Base-by-base conservation (phyloP, 2,797 vertebrate species). In the Champsocephalus gunnari region DNA sequence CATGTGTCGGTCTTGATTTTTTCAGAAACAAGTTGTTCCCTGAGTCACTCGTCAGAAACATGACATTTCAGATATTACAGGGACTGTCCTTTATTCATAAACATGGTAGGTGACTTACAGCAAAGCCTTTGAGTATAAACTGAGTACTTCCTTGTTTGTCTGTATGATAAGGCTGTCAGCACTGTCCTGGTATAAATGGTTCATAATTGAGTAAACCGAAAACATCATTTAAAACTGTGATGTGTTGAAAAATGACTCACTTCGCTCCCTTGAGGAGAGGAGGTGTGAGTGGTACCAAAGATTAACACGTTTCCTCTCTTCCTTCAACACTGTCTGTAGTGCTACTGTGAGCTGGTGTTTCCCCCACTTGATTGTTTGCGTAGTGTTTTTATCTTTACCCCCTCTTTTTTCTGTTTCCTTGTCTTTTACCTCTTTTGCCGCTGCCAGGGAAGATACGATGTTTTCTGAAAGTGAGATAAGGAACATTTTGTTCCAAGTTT, bases 61-160 rank as follows among this genome's bases (percentile, higher is more conserved):
- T 98, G 92, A 96, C 94, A 95, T 97, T 96, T 95, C 96, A 97
- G 80, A 97, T 97, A 94, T 69, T 98, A 80, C 96, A 98, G 92
- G 96, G 97, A 60, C 91, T 97, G 85, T 97, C 95, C 62, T 98
- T 97, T 93, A 97, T 97, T 93, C 97, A 97, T 89, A 96, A 96
- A 85, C 95, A 97, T n/a, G 97, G 96, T 96, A 95, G 88, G 95
- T 96, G 87, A 64, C 17, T 66, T 54, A 16, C 38, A 73, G 67
- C 45, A 28, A 48, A 24, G 49, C 64, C 16, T 55, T 53, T 43
- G 11, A 47, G 41, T 72, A 48, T 34, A 78, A 12, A 66, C n/a
- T 28, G 53, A 66, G 57, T 0, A 57, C 6, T 19, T 5, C 59
- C 53, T 71, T 71, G 55, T 54, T 28, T 66, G 43, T 73, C 49